These are phyloP conservation scores for Hylaea fasciaria DNA, from an alignment of 2,888 invertebrate species.

Conservation along the genomic window DNA sequence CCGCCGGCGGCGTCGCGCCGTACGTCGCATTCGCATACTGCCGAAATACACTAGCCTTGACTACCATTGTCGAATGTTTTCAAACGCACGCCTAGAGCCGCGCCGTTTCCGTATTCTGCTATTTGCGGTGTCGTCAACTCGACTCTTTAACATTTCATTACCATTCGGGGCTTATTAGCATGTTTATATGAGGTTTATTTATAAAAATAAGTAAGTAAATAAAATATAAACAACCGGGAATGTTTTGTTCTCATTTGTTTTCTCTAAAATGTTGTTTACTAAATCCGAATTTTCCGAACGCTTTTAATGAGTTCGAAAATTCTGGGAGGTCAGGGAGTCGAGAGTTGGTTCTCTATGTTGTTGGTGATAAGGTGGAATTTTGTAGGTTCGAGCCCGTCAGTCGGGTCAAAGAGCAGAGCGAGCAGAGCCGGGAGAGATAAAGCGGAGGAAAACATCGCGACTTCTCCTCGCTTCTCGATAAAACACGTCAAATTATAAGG, in stretches of 20 bases:
- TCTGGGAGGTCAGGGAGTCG: conserved; percentile 44
- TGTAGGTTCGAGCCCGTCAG: conserved; percentile 67
- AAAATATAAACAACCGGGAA: conserved; percentile 37
- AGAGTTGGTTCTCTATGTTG: conserved; percentile 55
- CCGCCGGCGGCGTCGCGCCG: conserved; percentile 29
- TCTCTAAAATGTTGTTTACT: conserved; percentile 68
- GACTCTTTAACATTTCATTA: conserved; percentile 17
- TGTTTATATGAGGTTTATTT: conserved; percentile 10
- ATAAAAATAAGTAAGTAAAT: conserved; percentile 23
- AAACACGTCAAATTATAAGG: conserved; percentile 54
- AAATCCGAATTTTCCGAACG: conserved; percentile 76
- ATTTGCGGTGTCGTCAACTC: conserved; percentile 43
- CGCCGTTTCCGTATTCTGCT: conserved; percentile 60
- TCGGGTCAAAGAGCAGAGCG: conserved; percentile 75
- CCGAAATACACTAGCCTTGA: conserved; percentile 74
- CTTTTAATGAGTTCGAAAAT: conserved; percentile 77
- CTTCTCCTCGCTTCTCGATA: conserved; percentile 42
- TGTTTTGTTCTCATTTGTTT: conserved; percentile 58
- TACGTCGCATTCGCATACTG: conserved; percentile 68
- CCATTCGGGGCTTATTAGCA: conserved; percentile 2
- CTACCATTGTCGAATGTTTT: conserved; percentile 67
- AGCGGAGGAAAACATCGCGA: conserved; percentile 76
- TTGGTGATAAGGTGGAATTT: conserved; percentile 61
- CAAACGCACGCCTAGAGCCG: conserved; percentile 43
- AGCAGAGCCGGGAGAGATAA: conserved; percentile 73